Percentiles rank a stretch among this genome's conserved stretches.
These are phyloP conservation scores for Morelia viridis DNA, from an alignment of 2,797 vertebrate species.

Conservation along the genomic window DNA sequence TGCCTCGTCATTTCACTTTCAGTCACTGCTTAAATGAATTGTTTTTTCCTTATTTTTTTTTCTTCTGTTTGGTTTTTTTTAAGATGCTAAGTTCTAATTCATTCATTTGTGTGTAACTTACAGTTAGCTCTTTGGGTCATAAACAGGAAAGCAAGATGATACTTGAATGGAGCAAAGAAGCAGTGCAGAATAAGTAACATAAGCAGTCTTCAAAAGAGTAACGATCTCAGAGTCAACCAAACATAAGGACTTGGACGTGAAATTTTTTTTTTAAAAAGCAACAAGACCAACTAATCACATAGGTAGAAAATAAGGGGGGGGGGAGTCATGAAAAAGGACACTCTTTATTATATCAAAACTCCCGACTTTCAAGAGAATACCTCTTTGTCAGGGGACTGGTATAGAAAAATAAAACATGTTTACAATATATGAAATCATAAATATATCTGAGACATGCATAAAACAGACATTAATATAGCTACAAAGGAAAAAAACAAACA, in stretches of 20 bases:
- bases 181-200: conserved; percentile 5
- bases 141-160: not conserved
- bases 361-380: not conserved
- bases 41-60: not conserved
- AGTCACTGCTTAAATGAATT: not conserved
- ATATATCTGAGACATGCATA: not conserved
- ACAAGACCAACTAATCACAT: not conserved
- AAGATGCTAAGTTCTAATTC: not conserved
- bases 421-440: not conserved
- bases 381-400: not conserved
- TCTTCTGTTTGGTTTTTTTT: not conserved
- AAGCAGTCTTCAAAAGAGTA: conserved; percentile 13
- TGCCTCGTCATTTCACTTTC: not conserved
- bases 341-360: not conserved
- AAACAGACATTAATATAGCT: not conserved
- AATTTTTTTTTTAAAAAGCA: too few relatives aligned
- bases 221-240: not conserved
- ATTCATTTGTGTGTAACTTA: not conserved
- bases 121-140: not conserved
- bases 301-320: not conserved
- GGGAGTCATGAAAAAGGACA: not conserved
- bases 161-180: conserved; percentile 1
- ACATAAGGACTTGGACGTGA: not conserved
- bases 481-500: not conserved
- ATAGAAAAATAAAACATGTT: not conserved